Evolutionary conservation across 2,113 vertebrate genomes (phyloP), one percentile per base, ranked within the genome.

Genomic region (Catharus bicknelli): DNA sequence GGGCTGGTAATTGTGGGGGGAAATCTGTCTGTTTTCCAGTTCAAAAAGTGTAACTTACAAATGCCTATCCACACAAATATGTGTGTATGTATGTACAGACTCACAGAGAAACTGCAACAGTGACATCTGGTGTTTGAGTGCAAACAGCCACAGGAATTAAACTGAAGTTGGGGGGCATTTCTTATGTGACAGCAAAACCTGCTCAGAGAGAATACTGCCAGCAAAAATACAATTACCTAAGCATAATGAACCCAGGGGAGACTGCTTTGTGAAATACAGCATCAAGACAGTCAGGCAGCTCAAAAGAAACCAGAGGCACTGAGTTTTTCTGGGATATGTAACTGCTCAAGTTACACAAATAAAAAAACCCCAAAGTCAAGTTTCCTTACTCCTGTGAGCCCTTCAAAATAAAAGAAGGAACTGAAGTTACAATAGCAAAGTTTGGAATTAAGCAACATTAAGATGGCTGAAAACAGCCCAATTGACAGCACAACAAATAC

Each of bases 111-210:
- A 72, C 67, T 42, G 43, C 96, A 97, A 97, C 72, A 97, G 85
- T 97, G 97, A 97, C 97, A 96, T 75, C 97, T 97, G 96, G 96
- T 76, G 97, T 93, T 85, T 25, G 81, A 94, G 73, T 51, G 55
- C n/a, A 61, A 74, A 55, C 38, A 85, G 29, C 61, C 74, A 90
- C n/a, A 16, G 13, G 48, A 47, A 51, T 54, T 59, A 58, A 57
- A 30, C 1, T 7, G 22, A 72, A 66, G 21, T 50, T 15, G 9
- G 9, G 30, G 7, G 13, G 2, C 30, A 74, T 38, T 73, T 68
- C 47, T 74, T 13, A n/a, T 3, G 7, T 1, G 19, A 68, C 9
- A 77, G 23, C n/a, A 61, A 76, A 36, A 63, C 12, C 26, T 42
- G 62, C 27, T 51, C 13, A 51, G 29, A 48, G 26, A 83, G 50